Evolutionary conservation across 2,113 vertebrate species (phyloP), one percentile per base, ranked within the genome.

Genomic region (Myodes glareolus): DNA sequence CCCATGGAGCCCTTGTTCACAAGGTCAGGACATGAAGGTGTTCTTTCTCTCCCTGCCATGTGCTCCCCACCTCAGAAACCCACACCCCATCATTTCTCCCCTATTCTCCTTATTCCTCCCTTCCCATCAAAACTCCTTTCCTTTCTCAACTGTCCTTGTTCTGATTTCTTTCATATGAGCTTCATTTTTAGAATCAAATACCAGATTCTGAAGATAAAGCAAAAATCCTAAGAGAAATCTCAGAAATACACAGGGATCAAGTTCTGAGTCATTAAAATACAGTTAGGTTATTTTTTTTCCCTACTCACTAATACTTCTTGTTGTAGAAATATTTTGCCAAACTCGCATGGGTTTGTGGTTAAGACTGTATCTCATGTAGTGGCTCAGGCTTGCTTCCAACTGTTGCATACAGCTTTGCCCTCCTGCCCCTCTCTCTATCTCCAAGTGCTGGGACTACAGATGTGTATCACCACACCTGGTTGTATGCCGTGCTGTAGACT

Each of bases 121-220:
- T 75, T 82, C 31, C 31, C 47, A 80, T 36, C 31, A 36, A 4
- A 45, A 11, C 39, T 31, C n/a, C n/a, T 76, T 25, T 31, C 84
- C 47, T 81, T 52, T 14, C 82, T 14, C 23, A 50, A n/a, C 29
- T 29, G 12, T 39, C 29, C 42, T 77, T 55, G 12, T 29, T 42
- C 68, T 78, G 55, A 70, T 61, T 42, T 86, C 72, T 87, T 50
- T n/a, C 52, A 39, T 3, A 0, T 12, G 33, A 93, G 86, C 42
- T 78, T 68, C 61, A 76, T 92, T 88, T n/a, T 23, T 10, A 27
- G 31, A n/a, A 88, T n/a, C 61, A 73, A 94, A 96, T 50, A 31
- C 77, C 89, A 39, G 77, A 86, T 77, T 84, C 72, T 91, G 73
- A 81, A 68, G 61, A 47, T 27, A 12, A 45, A 47, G 77, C 55